Evolutionary conservation across 1,140 invertebrate species (phyloP).

Genomic region (Macrobrachium nipponense): DNA sequence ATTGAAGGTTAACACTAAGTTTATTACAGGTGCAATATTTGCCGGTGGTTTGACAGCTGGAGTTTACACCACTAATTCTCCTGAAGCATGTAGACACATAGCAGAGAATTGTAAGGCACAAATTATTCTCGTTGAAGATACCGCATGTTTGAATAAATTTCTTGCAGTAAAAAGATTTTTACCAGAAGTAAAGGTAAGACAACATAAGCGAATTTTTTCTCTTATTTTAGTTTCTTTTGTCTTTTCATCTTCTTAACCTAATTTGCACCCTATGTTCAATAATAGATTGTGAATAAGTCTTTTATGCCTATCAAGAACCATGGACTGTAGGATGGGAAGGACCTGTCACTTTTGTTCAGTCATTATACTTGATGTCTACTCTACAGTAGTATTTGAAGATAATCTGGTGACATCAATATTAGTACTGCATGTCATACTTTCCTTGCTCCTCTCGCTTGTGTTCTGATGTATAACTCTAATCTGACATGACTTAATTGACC

Average conservation of each 20-base stretch:
- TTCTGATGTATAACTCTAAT: too few relatives aligned
- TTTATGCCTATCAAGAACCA: too few relatives aligned
- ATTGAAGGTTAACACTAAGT: conserved; percentile 67
- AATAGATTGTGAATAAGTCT: too few relatives aligned
- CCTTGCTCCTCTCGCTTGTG: too few relatives aligned
- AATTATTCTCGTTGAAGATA: conserved; percentile 70
- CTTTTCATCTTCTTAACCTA: neutral
- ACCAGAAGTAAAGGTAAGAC: conserved; percentile 56
- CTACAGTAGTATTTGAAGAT: too few relatives aligned
- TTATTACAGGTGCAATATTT: conserved; percentile 67
- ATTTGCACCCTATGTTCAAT: neutral
- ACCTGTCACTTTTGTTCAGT: too few relatives aligned
- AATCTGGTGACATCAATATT: too few relatives aligned
- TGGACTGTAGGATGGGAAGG: too few relatives aligned
- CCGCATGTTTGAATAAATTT: conserved; percentile 65
- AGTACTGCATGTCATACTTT: too few relatives aligned
- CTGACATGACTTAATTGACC: too few relatives aligned
- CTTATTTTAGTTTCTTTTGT: neutral
- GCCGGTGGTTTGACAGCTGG: conserved; percentile 65
- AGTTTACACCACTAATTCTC: conserved; percentile 66
- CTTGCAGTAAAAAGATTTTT: conserved; percentile 56
- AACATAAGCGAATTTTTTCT: neutral
- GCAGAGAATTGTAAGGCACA: conserved; percentile 67
- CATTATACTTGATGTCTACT: too few relatives aligned
- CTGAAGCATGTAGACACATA: conserved; percentile 65